phyloP scores from a whole-genome alignment of 2,888 invertebrate genomes.

The Macrophya alboannulata region DNA sequence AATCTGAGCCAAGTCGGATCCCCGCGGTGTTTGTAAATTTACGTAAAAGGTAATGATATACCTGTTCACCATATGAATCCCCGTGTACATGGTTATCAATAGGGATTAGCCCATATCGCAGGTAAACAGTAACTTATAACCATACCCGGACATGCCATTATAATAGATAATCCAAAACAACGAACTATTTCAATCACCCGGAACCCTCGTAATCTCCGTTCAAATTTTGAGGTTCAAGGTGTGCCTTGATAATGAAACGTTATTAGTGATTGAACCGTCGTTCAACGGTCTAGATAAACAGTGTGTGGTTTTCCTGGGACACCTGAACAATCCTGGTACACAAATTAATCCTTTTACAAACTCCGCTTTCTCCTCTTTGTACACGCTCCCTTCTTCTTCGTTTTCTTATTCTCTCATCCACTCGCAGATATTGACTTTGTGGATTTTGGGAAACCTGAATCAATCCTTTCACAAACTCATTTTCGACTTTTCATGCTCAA shows the following conservation, averaged over 20 bases:
- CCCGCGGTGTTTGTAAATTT: no score
- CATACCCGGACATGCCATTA: background rate
- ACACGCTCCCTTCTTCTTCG: no score
- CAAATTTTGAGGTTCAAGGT: constrained; percentile 57
- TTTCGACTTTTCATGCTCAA: no score
- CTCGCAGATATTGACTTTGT: no score
- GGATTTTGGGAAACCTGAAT: no score
- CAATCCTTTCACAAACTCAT: no score
- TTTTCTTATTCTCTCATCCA: no score
- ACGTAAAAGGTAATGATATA: no score
- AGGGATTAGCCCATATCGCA: no score
- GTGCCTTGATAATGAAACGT: constrained; percentile 58
- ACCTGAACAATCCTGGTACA: background rate
- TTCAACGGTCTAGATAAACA: background rate
- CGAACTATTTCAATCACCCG: constrained; percentile 60
- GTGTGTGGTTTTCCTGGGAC: background rate
- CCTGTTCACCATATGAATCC: no score
- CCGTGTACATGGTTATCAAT: no score
- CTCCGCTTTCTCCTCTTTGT: no score
- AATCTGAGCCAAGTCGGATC: background rate
- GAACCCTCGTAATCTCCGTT: constrained; percentile 59
- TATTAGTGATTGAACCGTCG: constrained; percentile 59
- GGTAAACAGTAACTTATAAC: background rate
- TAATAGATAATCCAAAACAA: background rate
- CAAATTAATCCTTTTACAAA: background rate